Evolutionary conservation across 2,888 invertebrate species (phyloP).

Genomic region (Eurytoma californica): DNA sequence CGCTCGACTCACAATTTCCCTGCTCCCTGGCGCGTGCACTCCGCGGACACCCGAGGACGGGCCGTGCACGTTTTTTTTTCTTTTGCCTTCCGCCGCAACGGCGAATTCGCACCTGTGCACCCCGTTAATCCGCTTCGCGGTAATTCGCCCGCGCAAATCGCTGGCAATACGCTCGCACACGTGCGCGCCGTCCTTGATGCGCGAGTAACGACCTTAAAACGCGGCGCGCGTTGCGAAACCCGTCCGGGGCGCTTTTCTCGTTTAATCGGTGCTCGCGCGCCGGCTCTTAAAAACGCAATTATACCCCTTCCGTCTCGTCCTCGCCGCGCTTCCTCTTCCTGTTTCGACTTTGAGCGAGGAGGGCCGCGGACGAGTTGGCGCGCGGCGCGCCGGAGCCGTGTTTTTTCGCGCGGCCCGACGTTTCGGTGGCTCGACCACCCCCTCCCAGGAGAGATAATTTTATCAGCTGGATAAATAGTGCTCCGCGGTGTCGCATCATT

Average conservation of each 20-base stretch:
- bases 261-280: constrained; percentile 14
- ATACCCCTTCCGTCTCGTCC: background rate
- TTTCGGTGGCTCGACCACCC: too few species aligned
- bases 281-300: constrained; percentile 29
- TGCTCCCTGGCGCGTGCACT: constrained; percentile 20
- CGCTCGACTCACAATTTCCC: background rate
- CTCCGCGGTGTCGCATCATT: too few species aligned
- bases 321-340: constrained; percentile 44
- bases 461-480: too few species aligned
- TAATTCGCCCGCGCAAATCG: background rate
- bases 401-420: too few species aligned
- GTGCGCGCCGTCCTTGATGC: constrained; percentile 44
- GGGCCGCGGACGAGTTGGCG: too few species aligned
- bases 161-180: background rate
- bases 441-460: too few species aligned
- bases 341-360: constrained; percentile 6
- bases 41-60: background rate
- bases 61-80: too few species aligned
- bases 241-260: constrained; percentile 30
- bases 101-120: constrained; percentile 42
- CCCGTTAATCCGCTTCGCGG: constrained; percentile 39
- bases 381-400: too few species aligned
- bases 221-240: constrained; percentile 28
- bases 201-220: constrained; percentile 50
- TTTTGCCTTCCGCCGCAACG: background rate